Base-by-base conservation (phyloP, 2,113 vertebrate genomes). In the Micronycteris hirsuta region DNA sequence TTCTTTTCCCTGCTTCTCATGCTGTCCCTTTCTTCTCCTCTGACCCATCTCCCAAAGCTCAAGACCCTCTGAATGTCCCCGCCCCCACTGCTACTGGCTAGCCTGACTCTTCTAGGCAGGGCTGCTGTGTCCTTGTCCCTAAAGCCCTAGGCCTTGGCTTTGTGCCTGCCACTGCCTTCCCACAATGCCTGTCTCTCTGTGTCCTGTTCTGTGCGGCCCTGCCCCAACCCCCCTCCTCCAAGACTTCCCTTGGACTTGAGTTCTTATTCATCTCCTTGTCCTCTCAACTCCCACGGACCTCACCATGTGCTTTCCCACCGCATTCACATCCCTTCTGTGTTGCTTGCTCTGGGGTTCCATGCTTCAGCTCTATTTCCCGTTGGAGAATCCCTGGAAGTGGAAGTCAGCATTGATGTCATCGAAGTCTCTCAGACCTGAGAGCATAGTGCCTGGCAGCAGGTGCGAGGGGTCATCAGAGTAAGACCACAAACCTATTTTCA, bases 101-200 rank as follows among this genome's bases (percentile, higher is more conserved):
- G 11, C n/a, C 13, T 49, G 28, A 45, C 13, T 36, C 19, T 54
- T 15, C 20, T 12, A 43, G 7, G 12, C 13, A 56, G 11, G 52
- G 12, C 2, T 52, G 68, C 15, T 28, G 65, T 38, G 28, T 49
- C 19, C 38, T 26, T 41, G 8, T 33, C 31, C n/a, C 15, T 11
- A 19, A 33, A 9, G 3, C 3, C 31, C 15, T 36, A 12, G 13
- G 45, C 11, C 22, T 26, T 2, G 12, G 3, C 20, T 52, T 28
- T 36, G 15, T 56, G 9, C 12, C 13, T 1, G 16, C 0, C 41
- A 31, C 33, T 61, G 13, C 26, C 78, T 67, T 87, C 26, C 49
- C 8, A 24, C 4, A 36, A 33, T 2, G 3, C 0, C 22, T 33
- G 5, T 4, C 14, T 9, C 61, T 14, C 52, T 5, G 5, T 26